Evolutionary conservation across 2,113 vertebrate genomes (phyloP).

Genomic region (Dromiciops gliroides): DNA sequence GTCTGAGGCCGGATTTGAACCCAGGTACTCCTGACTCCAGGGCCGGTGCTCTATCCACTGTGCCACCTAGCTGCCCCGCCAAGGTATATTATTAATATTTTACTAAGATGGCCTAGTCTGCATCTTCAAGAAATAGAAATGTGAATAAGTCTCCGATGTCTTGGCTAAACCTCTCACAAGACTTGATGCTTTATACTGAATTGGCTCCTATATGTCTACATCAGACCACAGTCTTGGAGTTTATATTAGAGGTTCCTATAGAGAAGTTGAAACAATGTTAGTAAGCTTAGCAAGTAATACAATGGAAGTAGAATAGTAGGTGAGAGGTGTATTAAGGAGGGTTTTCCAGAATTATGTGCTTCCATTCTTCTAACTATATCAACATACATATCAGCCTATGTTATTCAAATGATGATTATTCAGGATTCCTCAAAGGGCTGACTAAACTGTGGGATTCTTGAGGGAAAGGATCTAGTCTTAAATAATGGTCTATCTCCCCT

Average conservation of each 20-base stretch:
- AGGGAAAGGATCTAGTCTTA: background rate
- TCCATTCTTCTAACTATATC: background rate
- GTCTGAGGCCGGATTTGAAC: no score
- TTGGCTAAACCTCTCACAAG: background rate
- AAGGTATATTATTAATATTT: background rate
- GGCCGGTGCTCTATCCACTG: no score
- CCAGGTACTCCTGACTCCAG: no score
- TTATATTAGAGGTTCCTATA: background rate
- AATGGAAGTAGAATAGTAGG: background rate
- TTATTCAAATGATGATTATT: background rate
- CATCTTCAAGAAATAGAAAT: slow-evolving; percentile 16
- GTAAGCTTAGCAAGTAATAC: background rate
- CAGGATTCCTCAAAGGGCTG: background rate
- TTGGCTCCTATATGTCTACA: background rate
- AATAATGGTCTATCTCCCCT: background rate
- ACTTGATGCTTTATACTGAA: background rate
- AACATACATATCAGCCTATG: background rate
- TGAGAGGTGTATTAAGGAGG: background rate
- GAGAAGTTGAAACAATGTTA: background rate
- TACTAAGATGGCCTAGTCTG: background rate
- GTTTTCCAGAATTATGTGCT: background rate
- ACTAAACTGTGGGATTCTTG: background rate
- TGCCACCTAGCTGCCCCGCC: no score
- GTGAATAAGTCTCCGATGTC: slow-evolving; percentile 10
- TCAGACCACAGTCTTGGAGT: background rate